A percentile compares a stretch with the other conserved stretches of the same genome.
Conservation (phyloP, 2,888 invertebrate genomes). For the Palloptera scutellata region DNA sequence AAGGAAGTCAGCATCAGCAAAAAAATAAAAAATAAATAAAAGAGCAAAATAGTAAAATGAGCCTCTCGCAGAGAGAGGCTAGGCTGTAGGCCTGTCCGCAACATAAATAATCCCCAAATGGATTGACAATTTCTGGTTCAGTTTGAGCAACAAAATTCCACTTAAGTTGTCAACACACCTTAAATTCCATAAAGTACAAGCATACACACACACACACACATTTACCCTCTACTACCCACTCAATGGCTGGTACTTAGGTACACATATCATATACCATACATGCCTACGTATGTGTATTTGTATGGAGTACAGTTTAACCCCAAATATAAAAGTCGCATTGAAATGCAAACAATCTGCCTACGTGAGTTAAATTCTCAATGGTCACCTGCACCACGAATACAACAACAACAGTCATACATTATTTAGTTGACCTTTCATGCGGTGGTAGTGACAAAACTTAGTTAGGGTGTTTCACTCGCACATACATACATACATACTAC, state of each 20-base stretch:
- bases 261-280: conserved; percentile 1
- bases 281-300: not conserved
- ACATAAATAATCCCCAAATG: conserved; percentile 32
- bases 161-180: conserved; percentile 41
- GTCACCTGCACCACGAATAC: conserved; percentile 28
- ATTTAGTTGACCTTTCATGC: conserved; percentile 18
- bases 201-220: conserved; percentile 9
- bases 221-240: conserved; percentile 13
- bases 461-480: not conserved
- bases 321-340: conserved; percentile 34
- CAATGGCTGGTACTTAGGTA: not conserved
- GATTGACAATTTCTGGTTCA: conserved; percentile 40
- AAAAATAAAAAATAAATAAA: not conserved
- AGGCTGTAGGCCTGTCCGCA: not conserved
- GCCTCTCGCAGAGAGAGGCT: not conserved
- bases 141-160: conserved; percentile 39
- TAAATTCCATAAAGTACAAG: conserved; percentile 14
- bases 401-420: conserved; percentile 4
- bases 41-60: not conserved
- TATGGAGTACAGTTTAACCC: not conserved
- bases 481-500: not conserved
- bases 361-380: conserved; percentile 44
- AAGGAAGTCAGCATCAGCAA: not conserved
- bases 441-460: not conserved
- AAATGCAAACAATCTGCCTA: conserved; percentile 45